Base-by-base conservation (phyloP, 2,113 vertebrate species). In the Thermophis baileyi region DNA sequence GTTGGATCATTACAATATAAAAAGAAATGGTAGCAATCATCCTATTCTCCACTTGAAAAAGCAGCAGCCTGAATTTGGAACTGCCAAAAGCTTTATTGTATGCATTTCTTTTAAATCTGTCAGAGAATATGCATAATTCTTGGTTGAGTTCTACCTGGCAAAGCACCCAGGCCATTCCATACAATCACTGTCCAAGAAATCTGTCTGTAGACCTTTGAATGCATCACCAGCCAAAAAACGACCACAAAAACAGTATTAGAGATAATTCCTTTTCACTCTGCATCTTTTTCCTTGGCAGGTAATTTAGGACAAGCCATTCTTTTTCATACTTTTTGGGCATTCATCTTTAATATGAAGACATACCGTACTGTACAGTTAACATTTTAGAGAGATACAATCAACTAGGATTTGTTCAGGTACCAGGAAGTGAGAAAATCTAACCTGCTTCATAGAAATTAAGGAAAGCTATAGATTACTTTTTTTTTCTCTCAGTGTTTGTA, bases 401-500 rank as follows among this genome's bases (percentile, higher is more conserved):
- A 93, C 53, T 60, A 85, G 93, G 92, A 0, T 50, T 74, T 47
- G 20, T 2, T 88, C 89, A 95, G 22, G 14, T 18, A 93, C 60
- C 93, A 94, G 86, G 18, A 81, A 25, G 90, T 3, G 50, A 24
- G 50, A 86, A 89, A 47, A 88, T 30, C 55, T 24, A 24, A 7
- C 14, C 20, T 12, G 35, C 47, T 44, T 35, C 49, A 92, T 90
- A 95, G 95, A 93, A 94, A 95, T 91, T 85, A 93, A 96, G 94
- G 92, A 90, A 94, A 95, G 92, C 89, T 93, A 96, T 94, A 46
- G 54, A 89, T 14, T 18, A 14, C 30, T 20, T 63, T 93, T 88
- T 74, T 94, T 94, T 89, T 95, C n/a, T 91, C 92, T 96, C 60
- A 16, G 96, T 88, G 14, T 96, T 93, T 91, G 89, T 90, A 49